Conservation (phyloP, 2,797 vertebrate genomes). For the Liparis tanakae region DNA sequence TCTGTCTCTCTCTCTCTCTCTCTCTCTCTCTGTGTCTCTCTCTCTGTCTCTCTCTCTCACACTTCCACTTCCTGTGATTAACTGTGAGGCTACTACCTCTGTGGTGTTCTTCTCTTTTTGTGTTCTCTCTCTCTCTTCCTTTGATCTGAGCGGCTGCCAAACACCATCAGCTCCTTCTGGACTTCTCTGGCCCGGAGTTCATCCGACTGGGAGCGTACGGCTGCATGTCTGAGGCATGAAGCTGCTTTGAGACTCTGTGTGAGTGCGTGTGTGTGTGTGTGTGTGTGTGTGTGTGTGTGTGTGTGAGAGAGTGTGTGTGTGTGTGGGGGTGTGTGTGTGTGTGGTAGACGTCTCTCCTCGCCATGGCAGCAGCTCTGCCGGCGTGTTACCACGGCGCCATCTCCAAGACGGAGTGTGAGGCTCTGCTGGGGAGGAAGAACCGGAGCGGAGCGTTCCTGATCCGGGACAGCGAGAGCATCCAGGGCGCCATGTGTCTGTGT, state of each 20-base stretch:
- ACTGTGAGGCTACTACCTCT: background rate
- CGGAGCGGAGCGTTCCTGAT: conserved; percentile 79
- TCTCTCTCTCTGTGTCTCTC: background rate
- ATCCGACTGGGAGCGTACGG: rapidly evolving
- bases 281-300: background rate
- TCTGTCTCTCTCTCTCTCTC: too few species aligned
- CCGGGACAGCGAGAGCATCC: conserved; percentile 81
- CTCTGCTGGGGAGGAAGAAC: conserved; percentile 66
- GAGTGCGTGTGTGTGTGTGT: background rate
- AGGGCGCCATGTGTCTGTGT: conserved; percentile 81
- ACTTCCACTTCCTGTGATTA: conserved; percentile 65
- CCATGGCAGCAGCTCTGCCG: conserved; percentile 64
- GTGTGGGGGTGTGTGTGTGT: background rate
- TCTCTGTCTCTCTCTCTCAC: background rate
- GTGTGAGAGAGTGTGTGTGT: background rate
- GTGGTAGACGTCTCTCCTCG: background rate
- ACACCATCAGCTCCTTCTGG: background rate
- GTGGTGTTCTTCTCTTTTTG: background rate
- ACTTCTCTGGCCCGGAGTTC: background rate
- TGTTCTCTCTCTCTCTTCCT: background rate
- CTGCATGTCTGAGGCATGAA: background rate
- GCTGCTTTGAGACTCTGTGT: background rate
- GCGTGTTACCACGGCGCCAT: conserved; percentile 75
- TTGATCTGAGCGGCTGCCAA: background rate
- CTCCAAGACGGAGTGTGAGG: conserved; percentile 70